Percentiles rank a stretch among this genome's conserved stretches.
Evolutionary conservation across 2,888 invertebrate species (phyloP).

Genomic region (Cotesia congregata): DNA sequence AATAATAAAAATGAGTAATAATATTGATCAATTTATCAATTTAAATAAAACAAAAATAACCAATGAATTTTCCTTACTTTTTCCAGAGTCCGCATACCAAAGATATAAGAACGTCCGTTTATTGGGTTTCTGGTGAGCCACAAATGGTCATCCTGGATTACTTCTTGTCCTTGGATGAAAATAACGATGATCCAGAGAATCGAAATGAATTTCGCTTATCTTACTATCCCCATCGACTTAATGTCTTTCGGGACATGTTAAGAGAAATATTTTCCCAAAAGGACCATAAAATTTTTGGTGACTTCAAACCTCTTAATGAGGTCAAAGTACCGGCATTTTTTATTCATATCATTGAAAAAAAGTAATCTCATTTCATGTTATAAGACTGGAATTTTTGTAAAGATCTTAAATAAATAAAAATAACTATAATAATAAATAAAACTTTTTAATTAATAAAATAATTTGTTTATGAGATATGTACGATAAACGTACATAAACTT

Average conservation of each 20-base stretch:
- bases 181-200: constrained; percentile 60
- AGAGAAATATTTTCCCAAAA: constrained; percentile 78
- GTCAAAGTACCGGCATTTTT: constrained; percentile 83
- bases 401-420: neutral
- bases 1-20: too few relatives aligned
- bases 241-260: constrained; percentile 80
- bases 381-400: neutral
- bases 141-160: constrained; percentile 87
- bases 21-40: constrained; percentile 20
- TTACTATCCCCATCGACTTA: constrained; percentile 87
- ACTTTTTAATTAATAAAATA: neutral
- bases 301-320: constrained; percentile 81
- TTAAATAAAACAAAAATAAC: constrained; percentile 5
- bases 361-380: neutral
- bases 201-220: constrained; percentile 87
- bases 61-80: neutral
- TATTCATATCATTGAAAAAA: constrained; percentile 86
- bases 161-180: constrained; percentile 72
- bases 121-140: constrained; percentile 83
- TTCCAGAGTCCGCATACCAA: constrained; percentile 83
- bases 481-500: constrained; percentile 51
- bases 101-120: constrained; percentile 87
- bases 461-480: constrained; percentile 47
- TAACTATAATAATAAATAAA: constrained; percentile 61
- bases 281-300: constrained; percentile 82